phyloP scores from a whole-genome alignment of 2,113 vertebrate genomes.

The Peromyscus maniculatus region DNA sequence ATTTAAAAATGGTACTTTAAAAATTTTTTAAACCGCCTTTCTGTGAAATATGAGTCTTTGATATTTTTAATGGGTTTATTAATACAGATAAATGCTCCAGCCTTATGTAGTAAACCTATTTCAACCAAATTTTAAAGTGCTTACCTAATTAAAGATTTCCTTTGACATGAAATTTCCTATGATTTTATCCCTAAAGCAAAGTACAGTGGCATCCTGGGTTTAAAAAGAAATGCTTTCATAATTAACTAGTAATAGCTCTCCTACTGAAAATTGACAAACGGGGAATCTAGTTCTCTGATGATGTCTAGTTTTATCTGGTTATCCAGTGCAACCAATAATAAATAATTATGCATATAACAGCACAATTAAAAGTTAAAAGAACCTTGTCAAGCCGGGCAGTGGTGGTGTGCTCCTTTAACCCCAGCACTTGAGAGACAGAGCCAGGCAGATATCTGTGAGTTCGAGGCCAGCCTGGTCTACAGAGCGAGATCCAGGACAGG shows the following conservation, averaged over 20 bases:
- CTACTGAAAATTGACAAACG: conserved; percentile 14
- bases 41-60: conserved; percentile 7
- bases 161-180: conserved; percentile 54
- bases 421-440: no score
- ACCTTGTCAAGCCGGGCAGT: background rate
- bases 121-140: conserved; percentile 48
- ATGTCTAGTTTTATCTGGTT: background rate
- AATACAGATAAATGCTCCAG: background rate
- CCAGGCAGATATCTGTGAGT: no score
- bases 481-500: no score
- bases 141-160: conserved; percentile 53
- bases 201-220: conserved; percentile 11
- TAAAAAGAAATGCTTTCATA: conserved; percentile 25
- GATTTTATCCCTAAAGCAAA: conserved; percentile 41
- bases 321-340: conserved; percentile 6
- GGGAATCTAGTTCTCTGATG: background rate
- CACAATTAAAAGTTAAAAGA: conserved; percentile 1
- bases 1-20: background rate
- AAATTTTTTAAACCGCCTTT: background rate
- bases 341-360: conserved; percentile 16
- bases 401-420: no score
- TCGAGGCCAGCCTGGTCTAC: no score
- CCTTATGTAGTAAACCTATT: background rate
- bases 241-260: background rate
- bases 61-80: conserved; percentile 16